Percentiles rank a stretch among this genome's conserved stretches.
These are phyloP conservation scores for Luscinia megarhynchos DNA, from an alignment of 2,797 vertebrate species.

Conservation along the genomic window DNA sequence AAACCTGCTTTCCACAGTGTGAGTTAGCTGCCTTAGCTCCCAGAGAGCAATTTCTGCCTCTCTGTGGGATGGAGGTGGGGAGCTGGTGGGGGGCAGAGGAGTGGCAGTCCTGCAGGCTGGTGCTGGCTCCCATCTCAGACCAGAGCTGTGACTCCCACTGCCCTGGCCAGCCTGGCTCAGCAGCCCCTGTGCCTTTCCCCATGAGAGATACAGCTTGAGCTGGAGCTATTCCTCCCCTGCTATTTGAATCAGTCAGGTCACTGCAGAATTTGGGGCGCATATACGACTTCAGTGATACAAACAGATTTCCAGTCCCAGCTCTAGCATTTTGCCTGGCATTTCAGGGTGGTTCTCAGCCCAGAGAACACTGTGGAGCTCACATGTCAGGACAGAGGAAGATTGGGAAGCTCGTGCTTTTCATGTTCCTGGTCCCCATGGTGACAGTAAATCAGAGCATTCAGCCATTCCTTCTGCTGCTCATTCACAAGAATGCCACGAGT, in stretches of 20 bases:
- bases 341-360: not conserved
- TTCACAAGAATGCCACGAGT: not conserved
- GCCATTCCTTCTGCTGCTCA: not conserved
- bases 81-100: not conserved
- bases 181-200: not conserved
- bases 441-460: not conserved
- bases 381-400: not conserved
- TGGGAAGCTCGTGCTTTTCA: not conserved
- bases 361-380: not conserved
- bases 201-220: not conserved
- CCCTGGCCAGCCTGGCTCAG: fast-evolving
- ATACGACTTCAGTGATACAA: not conserved
- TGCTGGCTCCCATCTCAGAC: not conserved
- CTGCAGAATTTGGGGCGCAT: not conserved
- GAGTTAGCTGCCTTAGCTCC: not conserved
- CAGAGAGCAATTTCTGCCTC: not conserved
- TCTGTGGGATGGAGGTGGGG: not conserved
- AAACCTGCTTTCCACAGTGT: not conserved
- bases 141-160: not conserved
- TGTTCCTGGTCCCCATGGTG: not conserved
- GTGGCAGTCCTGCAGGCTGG: not conserved
- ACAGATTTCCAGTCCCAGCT: not conserved
- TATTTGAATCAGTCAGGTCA: not conserved
- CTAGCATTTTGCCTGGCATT: not conserved
- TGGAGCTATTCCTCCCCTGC: not conserved